Evolutionary conservation across 2,113 vertebrate genomes (phyloP), one percentile per base, ranked within the genome.

Genomic region (Apodemus sylvaticus): DNA sequence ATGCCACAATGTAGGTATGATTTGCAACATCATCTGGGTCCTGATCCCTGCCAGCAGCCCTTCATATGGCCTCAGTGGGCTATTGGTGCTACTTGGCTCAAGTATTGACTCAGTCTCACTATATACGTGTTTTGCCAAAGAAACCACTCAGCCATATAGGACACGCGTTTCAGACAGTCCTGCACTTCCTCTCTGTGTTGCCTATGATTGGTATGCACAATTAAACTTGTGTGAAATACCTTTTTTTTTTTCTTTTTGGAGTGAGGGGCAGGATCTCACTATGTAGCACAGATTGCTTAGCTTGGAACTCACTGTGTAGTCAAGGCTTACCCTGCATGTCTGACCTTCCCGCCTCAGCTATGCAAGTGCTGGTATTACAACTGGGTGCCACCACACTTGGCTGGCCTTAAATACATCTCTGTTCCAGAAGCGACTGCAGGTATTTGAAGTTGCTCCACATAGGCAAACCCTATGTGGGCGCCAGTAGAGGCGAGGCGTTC

Each of bases 1-100:
- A 31, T n/a, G 16, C 53, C 3, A 0, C 5, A 53, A 8, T 0
- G 12, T 2, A 16, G 29, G 16, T 48, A 11, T 29, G 6, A 78
- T 88, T 76, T 94, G 12, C 6, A 14, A 7, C 24, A 76, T 62
- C 77, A 29, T 20, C 29, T 60, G 62, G n/a, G 66, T 73, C 60
- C 77, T 45, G 42, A 45, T 77, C 7, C 0, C 42, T 9, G 7
- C 8, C 24, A 34, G 53, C 0, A 2, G 51, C 12, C 36, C 53
- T 34, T 77, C 31, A 10, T 29, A 17, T 4, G 34, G 60, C 19
- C 62, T 68, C 66, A 14, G 1, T 0, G 51, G 26, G 22, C 26
- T 29, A 8, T 34, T 16, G 0, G 0, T 24, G 81, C 58, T 64
- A 3, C 16, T 26, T 8, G 13, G 11, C 20, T 51, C 58, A 5